Base-by-base conservation (phyloP, 2,797 vertebrate species). In the Vultur gryphus region DNA sequence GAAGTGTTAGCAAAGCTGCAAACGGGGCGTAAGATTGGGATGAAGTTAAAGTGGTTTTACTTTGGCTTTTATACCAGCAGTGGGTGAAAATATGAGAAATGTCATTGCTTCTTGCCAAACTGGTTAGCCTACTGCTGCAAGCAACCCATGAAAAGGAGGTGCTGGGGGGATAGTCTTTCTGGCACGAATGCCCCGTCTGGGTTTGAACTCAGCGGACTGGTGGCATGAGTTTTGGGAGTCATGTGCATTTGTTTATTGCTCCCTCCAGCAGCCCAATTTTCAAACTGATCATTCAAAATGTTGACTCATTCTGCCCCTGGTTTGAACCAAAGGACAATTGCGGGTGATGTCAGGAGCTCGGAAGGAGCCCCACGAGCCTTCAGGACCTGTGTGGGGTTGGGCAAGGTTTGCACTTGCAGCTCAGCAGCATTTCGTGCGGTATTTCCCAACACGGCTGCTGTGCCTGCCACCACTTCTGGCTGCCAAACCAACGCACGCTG, bases 21-120 rank as follows among this genome's bases (percentile, higher is more conserved):
- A 21, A 48, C 0, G 1, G 43, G n/a, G 19, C 0, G 0, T 8
- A 31, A 18, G 80, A 4, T 6, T 51, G 66, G 62, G 26, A 51
- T 65, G 58, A 73, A 65, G 37, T n/a, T 62, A 5, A 87, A 81
- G 87, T 33, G 24, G 12, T 28, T 72, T 65, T 20, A 7, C 46
- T 59, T 16, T 4, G 44, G 16, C 3, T 78, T 86, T 86, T 46
- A 7, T 8, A 13, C 3, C 65, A 57, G n/a, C 15, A 48, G 13
- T 2, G 39, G 25, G 37, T 71, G 69, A 87, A 72, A 82, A 46
- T 1, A 18, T 31, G 81, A 76, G 59, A 83, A 55, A 24, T 18
- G 24, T 13, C 33, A 5, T 20, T 44, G 48, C 65, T 85, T 3
- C 58, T 52, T 4, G 5, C 33, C 79, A 51, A 29, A 9, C 9